Evolutionary conservation across 2,113 vertebrate species (phyloP), one percentile per base, ranked within the genome.

Genomic region (Anoplopoma fimbria): DNA sequence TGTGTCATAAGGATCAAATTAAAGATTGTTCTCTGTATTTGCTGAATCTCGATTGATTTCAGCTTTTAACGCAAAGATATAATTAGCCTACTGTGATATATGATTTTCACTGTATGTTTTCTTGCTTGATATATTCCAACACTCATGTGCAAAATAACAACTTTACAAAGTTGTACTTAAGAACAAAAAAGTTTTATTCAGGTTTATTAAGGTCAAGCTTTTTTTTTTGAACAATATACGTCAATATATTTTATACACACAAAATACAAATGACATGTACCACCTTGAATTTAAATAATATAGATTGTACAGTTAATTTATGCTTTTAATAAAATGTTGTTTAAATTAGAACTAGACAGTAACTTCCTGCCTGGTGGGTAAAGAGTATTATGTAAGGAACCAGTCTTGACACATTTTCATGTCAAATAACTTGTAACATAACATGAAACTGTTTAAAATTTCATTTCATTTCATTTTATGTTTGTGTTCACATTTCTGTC

Each of bases 161-260:
- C 38, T 76, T 77, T 40, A 58, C 4, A 17, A 3, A 36, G 47
- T 38, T 75, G 7, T 64, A 72, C 51, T 40, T 17, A 15, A 33
- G 55, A 61, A 57, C 40, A 67, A 61, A 75, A 36, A n/a, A 67
- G 23, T n/a, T n/a, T n/a, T n/a, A n/a, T n/a, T n/a, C n/a, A n/a
- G 51, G 47, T 79, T 87, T 79, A 81, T 53, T n/a, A n/a, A 88
- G 69, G 8, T 72, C 29, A 57, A 60, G 29, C 79, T 90, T 90
- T 82, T 90, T 87, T 88, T 84, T 27, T 55, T 78, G 1, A 87
- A 55, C 21, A 69, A 34, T 19, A 63, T 9, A 81, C 2, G n/a
- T 63, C 23, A 73, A 25, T 55, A 40, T 45, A 62, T 77, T 72
- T 70, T 87, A 67, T 76, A 70, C 17, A 60, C 9, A 14, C 21